Evolutionary conservation across 2,797 vertebrate species (phyloP), one percentile per base, ranked within the genome.

Genomic region (Zalophus californianus): DNA sequence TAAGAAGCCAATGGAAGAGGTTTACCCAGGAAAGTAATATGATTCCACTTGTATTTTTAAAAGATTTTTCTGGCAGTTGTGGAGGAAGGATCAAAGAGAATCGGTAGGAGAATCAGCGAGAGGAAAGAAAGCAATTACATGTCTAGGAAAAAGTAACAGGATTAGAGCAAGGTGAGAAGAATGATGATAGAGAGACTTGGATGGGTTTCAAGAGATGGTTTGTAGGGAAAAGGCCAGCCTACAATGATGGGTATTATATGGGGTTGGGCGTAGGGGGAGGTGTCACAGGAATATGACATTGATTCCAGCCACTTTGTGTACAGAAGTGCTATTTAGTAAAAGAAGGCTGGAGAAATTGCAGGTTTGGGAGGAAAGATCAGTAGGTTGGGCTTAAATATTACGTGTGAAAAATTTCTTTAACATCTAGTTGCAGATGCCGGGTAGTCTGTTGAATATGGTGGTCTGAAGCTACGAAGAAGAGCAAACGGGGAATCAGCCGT

Each of bases 91-190:
- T 16, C 29, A 54, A 85, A 79, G 60, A 25, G 35, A 95, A 12
- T 38, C 18, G 0, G 9, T 23, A 72, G 44, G 3, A 86, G 20
- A 77, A 29, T 14, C 38, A 78, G 27, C 29, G 13, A 15, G 27
- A 91, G 10, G 13, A 50, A 11, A 52, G 35, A 20, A 62, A 79
- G 7, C 7, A 52, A 18, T 23, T 50, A 3, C 13, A 38, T 56
- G 60, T 56, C 29, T 54, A 58, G 41, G 66, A 91, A 52, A 32
- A 92, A 60, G 66, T 94, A 83, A 87, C 29, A 60, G 21, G 16
- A 41, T 21, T 27, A 29, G 7, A 62, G 5, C 56, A 32, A 50
- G 20, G 3, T n/a, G 32, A 23, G 5, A 86, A 75, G 58, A 73
- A 84, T 13, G n/a, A 78, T 18, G 29, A 35, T n/a, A 44, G 25